phyloP scores from a whole-genome alignment of 2,888 invertebrate genomes.

The Drosophila ezoana region DNA sequence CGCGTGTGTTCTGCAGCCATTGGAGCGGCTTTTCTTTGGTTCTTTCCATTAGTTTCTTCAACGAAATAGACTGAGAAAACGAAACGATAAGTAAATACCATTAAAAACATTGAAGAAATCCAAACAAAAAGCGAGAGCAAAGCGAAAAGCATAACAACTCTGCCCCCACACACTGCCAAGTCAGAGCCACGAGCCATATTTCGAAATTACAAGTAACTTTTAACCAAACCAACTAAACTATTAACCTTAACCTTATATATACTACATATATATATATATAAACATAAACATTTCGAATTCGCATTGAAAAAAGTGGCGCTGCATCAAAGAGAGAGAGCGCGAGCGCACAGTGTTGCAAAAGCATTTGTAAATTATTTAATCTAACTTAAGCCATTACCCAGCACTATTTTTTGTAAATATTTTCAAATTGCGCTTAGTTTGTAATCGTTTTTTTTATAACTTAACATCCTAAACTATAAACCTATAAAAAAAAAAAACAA shows the following conservation, averaged over 20 bases:
- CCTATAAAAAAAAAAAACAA: conserved; percentile 41
- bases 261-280: conserved; percentile 36
- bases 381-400: conserved; percentile 72
- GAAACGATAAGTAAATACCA: conserved; percentile 55
- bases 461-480: conserved; percentile 57
- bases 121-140: conserved; percentile 24
- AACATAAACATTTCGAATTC: conserved; percentile 62
- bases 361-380: conserved; percentile 83
- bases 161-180: conserved; percentile 79
- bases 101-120: conserved; percentile 40
- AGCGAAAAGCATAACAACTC: conserved; percentile 49
- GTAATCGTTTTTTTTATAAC: conserved; percentile 60
- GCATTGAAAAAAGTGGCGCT: conserved; percentile 57
- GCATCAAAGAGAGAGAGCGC: conserved; percentile 46
- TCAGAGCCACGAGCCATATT: conserved; percentile 81
- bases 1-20: conserved; percentile 47
- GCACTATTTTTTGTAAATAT: conserved; percentile 72
- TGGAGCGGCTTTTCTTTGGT: conserved; percentile 38
- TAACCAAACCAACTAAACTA: conserved; percentile 80
- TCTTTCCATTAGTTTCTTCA: conserved; percentile 59
- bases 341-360: conserved; percentile 67
- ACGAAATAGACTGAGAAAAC: conserved; percentile 82
- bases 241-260: conserved; percentile 75
- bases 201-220: conserved; percentile 78
- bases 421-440: conserved; percentile 66